Base-by-base conservation (phyloP, 2,113 vertebrate genomes). In the Myrmecophaga tridactyla region DNA sequence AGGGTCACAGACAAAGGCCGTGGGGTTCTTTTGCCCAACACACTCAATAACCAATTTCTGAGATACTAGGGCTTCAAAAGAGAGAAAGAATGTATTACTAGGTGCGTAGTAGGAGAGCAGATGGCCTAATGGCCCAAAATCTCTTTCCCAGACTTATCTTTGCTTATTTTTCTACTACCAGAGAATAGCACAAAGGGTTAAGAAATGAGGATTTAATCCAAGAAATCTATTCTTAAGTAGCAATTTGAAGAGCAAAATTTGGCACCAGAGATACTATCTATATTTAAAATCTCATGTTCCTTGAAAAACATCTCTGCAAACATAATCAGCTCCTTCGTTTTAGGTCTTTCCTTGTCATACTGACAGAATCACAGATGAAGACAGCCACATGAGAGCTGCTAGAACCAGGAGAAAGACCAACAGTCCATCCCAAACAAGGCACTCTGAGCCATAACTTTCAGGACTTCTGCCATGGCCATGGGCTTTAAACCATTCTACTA, bases 401-500 rank as follows among this genome's bases (percentile, higher is more conserved):
- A 97, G 96, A 7, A 97, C 89, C 76, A 99, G 78, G 63, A 98
- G 96, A 15, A 98, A 91, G 58, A 98, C n/a, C 58, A 99, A n/a
- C 7, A 98, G 94, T 12, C 96, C 41, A 58, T 98, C 96, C 56
- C 98, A 95, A 0, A 99, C 7, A 11, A 98, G 92, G 41, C 67
- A 91, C 72, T 48, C 56, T 2, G 94, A 1, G 7, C 94, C 93
- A 0, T 92, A 96, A 25, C 21, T 77, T 4, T 81, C 92, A 3
- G 72, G 73, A 78, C 97, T 98, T 81, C 84, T 97, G 75, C 99
- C 99, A 0, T 98, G 98, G 41, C 99, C 99, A 39, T 25, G 98
- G 95, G 94, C 97, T 97, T 97, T 98, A 97, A 99, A 99, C 99
- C 99, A 99, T 14, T 98, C 97, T 0, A 99, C 98, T 14, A 99